Evolutionary conservation across 2,113 vertebrate species (phyloP).

Genomic region (Plestiodon gilberti): DNA sequence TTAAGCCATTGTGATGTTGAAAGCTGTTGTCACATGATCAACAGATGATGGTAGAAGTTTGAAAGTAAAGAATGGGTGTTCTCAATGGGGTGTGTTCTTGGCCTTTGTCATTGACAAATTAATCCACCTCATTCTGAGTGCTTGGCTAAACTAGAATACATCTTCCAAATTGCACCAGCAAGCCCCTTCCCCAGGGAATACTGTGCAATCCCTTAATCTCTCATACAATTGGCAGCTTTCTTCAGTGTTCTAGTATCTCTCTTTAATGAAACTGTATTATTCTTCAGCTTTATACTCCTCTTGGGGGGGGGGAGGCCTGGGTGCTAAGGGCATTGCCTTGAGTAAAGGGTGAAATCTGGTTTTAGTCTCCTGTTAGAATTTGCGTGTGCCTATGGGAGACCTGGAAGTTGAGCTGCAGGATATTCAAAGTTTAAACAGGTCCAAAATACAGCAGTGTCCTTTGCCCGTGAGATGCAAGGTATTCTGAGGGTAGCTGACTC

Average conservation of each 20-base stretch:
- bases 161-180: conserved; percentile 8
- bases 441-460: not conserved
- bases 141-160: not conserved
- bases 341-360: conserved; percentile 38
- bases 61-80: conserved; percentile 24
- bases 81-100: conserved; percentile 7
- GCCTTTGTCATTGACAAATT: not conserved
- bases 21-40: not conserved
- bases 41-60: conserved; percentile 29
- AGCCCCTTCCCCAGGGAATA: not conserved
- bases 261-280: conserved; percentile 1
- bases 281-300: not conserved
- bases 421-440: conserved; percentile 29
- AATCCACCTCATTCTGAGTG: not conserved
- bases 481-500: not conserved
- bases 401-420: conserved; percentile 21
- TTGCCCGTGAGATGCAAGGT: not conserved
- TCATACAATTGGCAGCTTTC: conserved; percentile 4
- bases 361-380: conserved; percentile 11
- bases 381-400: conserved; percentile 33
- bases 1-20: not conserved
- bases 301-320: too few species aligned
- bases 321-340: not conserved
- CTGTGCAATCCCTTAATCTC: not conserved
- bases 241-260: conserved; percentile 6